Conservation (phyloP, 2,797 vertebrate species). For the Falco rusticolus region DNA sequence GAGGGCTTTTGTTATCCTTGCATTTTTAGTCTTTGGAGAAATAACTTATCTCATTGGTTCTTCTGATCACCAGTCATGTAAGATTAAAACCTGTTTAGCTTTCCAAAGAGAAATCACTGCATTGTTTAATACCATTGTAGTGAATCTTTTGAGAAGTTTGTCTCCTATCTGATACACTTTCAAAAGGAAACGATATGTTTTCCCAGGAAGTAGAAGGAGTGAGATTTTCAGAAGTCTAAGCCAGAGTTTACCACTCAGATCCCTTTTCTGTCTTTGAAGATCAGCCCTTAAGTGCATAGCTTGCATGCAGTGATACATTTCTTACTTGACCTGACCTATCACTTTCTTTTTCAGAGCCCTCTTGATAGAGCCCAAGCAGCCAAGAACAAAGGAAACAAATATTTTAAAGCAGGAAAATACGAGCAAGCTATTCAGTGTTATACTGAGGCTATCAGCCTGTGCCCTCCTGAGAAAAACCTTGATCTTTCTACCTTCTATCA, state of each 20-base stretch:
- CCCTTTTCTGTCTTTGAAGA: background rate
- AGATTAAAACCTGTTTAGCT: background rate
- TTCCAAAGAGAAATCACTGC: background rate
- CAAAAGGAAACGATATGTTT: background rate
- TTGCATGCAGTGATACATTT: background rate
- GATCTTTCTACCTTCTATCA: conserved; percentile 98
- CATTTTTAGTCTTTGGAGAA: background rate
- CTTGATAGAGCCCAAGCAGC: conserved; percentile 93
- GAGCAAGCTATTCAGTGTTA: conserved; percentile 98
- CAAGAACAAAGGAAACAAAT: conserved; percentile 99
- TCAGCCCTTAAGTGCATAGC: background rate
- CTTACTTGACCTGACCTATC: background rate
- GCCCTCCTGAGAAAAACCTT: conserved; percentile 90
- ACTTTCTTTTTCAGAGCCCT: conserved; percentile 82
- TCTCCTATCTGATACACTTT: background rate
- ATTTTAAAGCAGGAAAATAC: conserved; percentile 96
- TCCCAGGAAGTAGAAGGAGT: background rate
- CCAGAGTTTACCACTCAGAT: background rate
- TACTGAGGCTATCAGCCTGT: conserved; percentile 93
- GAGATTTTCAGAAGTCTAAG: background rate
- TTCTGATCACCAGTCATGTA: background rate
- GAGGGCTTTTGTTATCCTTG: background rate
- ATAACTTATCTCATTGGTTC: background rate
- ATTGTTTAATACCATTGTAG: background rate
- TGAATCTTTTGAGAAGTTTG: background rate